Evolutionary conservation across 2,113 vertebrate genomes (phyloP), one percentile per base, ranked within the genome.

Genomic region (Indicator indicator): DNA sequence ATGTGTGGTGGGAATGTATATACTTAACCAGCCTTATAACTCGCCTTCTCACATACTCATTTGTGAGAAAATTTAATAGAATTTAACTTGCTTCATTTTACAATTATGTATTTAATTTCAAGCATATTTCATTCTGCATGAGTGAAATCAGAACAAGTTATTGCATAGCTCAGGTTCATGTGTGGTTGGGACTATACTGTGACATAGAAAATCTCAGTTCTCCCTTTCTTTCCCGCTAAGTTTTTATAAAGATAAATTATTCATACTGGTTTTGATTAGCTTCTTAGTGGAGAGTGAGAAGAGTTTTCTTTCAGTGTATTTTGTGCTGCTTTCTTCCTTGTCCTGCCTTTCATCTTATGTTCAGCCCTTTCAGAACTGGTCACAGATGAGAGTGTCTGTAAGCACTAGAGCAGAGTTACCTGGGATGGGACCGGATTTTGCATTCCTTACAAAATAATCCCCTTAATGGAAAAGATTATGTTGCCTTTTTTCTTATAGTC

Each of bases 271-370:
- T 94, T 81, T 83, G 4, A 38, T 76, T 11, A 70, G 58, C 24
- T 58, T 71, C 15, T 52, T 69, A 59, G 21, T 40, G 24, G 70
- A 30, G 62, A 62, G 21, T 55, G 16, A 63, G 40, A 54, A 68
- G 52, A 58, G 46, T 62, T 82, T 21, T 88, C 46, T 85, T 62
- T 0, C 3, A 46, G 26, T 28, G 26, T 59, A 28, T 76, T 60
- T 50, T 88, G 40, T 78, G n/a, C 32, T 67, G 46, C 16, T 88
- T 36, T 46, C 16, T 10, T 92, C 19, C 79, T 70, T 82, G 26
- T 5, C 16, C 16, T n/a, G 28, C 8, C 5, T 58, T 65, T n/a
- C 16, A 16, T 64, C 24, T 82, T 1, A 0, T 3, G 1, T 52
- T 88, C 21, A 60, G 44, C 30, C 27, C 32, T 77, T 81, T 32